Base-by-base conservation (phyloP, 2,888 invertebrate species). In the Ctenicera cuprea region DNA sequence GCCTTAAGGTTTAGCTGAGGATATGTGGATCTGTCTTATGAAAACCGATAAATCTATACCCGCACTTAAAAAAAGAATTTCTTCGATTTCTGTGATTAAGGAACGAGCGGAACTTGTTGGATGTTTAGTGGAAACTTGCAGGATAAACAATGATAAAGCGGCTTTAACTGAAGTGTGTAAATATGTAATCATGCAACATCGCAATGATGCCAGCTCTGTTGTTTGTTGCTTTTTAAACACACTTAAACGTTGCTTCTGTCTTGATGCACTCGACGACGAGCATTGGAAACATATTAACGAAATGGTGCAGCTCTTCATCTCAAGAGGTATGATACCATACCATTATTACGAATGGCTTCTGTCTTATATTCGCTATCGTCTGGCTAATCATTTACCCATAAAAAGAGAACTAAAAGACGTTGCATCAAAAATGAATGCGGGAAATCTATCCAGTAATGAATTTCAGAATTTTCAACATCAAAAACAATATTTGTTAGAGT, bases 121-220 rank as follows among this genome's bases (percentile, higher is more conserved):
- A 11, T 48, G 45, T 18, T 54, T 74, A 16, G 62, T 67, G 4
- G 59, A 74, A 57, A 74, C 74, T 61, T 74, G 74, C 38, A 38
- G 63, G 7, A 63, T 74, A 9, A 74, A 74, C 33, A 43, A 66
- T 4, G 74, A 74, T 26, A 43, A 54, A 12, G 43, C 3, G 22
- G 66, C 66, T 52, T 48, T 74, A 26, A 12, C 16, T 7, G 54
- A 57, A 9, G 62, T 71, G 12, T 67, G 52, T 38, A 74, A 69
- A 30, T 71, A 74, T 30, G 37, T 74, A 3, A 7, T 63, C 3
- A 26, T 18, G 5, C 11, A 62, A 30, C 74, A 71, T 62, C 54
- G 59, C 0, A 74, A 62, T 18, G 74, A 62, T 18, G 74, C 4
- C 30, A 26, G 14, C 9, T 11, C 59, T 33, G 57, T 68, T 12